These are phyloP conservation scores for Cephus rjabovi DNA, from an alignment of 2,888 invertebrate genomes.

Conservation along the genomic window DNA sequence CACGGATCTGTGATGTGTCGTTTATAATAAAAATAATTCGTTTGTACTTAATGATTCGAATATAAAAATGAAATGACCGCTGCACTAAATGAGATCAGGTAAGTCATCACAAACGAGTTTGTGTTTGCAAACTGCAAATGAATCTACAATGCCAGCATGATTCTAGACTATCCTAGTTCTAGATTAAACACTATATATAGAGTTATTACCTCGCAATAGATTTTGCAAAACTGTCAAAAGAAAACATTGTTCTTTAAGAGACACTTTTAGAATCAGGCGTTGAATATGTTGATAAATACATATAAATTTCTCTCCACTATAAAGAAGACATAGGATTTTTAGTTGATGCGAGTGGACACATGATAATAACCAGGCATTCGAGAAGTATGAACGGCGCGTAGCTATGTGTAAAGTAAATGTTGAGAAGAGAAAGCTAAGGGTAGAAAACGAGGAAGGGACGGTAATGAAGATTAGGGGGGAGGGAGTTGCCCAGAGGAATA, in stretches of 20 bases:
- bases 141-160: conserved; percentile 1
- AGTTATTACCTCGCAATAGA: conserved; percentile 58
- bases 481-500: too few relatives aligned
- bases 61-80: background rate
- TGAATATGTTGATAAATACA: background rate
- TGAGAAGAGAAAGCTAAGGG: too few relatives aligned
- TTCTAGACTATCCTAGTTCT: conserved; percentile 32
- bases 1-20: background rate
- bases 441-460: too few relatives aligned
- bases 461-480: too few relatives aligned
- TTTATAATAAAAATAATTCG: conserved; percentile 18
- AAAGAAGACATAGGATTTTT: background rate
- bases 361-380: too few relatives aligned
- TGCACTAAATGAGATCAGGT: background rate
- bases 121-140: conserved; percentile 26
- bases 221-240: conserved; percentile 59
- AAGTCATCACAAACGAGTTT: background rate
- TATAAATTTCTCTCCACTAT: background rate
- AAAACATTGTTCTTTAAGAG: conserved; percentile 22
- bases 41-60: background rate
- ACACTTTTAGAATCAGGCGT: background rate
- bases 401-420: too few relatives aligned
- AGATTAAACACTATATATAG: conserved; percentile 37
- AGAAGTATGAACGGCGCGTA: too few relatives aligned
- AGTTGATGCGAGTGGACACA: too few relatives aligned